Conservation (phyloP, 2,113 vertebrate species). For the Xenopus tropicalis region DNA sequence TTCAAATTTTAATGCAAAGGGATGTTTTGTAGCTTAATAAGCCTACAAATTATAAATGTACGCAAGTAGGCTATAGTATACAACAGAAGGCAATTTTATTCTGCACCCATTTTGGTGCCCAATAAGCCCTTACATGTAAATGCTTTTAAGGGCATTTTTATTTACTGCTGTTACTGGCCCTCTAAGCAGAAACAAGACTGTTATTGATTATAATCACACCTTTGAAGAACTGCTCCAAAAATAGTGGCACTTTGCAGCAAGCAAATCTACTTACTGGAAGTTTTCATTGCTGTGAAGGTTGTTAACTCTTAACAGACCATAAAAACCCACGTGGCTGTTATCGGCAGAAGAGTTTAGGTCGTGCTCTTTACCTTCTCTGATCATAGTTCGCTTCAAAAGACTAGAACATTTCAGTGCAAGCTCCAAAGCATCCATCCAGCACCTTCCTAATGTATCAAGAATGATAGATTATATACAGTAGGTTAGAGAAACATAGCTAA, state of each 20-base stretch:
- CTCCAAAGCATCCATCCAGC: constrained; percentile 98
- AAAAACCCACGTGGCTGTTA: constrained; percentile 84
- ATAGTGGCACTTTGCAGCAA: background rate
- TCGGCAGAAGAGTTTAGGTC: constrained; percentile 81
- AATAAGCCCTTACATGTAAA: no score
- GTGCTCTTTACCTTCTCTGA: constrained; percentile 91
- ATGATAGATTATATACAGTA: background rate
- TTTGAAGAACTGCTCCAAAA: background rate
- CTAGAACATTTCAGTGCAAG: constrained; percentile 95
- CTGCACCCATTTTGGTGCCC: no score
- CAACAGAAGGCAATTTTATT: no score
- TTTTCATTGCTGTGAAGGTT: constrained; percentile 82
- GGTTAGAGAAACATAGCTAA: no score
- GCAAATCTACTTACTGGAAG: constrained; percentile 76
- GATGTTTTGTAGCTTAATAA: no score
- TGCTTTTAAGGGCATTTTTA: no score
- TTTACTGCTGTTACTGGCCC: no score
- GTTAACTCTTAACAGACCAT: constrained; percentile 88
- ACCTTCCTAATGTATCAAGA: constrained; percentile 75
- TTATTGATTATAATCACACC: background rate
- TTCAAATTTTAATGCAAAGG: no score
- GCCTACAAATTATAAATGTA: no score
- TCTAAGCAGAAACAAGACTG: no score
- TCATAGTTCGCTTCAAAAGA: constrained; percentile 95
- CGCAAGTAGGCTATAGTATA: no score